These are phyloP conservation scores for Otus sunia DNA, from an alignment of 2,113 vertebrate genomes.

Conservation along the genomic window DNA sequence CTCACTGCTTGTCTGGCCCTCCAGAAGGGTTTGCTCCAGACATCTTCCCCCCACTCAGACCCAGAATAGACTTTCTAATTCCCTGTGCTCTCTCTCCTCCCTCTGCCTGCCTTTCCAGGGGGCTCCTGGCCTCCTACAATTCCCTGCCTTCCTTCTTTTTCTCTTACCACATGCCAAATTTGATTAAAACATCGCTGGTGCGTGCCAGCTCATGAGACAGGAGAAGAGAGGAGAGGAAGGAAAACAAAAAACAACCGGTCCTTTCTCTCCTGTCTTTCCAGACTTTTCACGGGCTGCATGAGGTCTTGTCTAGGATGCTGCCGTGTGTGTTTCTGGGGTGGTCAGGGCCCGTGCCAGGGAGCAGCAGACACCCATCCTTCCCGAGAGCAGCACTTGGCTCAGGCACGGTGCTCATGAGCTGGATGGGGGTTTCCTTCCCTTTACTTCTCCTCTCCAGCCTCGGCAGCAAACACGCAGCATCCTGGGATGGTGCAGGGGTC, in stretches of 20 bases:
- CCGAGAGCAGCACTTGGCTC: neutral
- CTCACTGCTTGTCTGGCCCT: neutral
- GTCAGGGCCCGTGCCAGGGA: neutral
- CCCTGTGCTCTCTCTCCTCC: neutral
- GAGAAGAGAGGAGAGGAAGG: neutral
- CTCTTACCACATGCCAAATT: neutral
- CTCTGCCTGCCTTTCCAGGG: neutral
- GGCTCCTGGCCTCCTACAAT: accelerated
- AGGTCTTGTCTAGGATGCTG: neutral
- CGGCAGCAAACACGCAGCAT: neutral
- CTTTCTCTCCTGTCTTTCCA: neutral
- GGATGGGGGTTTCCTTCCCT: neutral
- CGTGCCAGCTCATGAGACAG: neutral
- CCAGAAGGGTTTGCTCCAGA: neutral
- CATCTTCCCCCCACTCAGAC: neutral
- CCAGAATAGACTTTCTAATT: neutral
- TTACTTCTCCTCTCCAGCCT: neutral
- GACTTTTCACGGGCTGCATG: neutral
- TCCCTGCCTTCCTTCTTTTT: neutral
- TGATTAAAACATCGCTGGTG: neutral
- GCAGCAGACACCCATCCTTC: neutral
- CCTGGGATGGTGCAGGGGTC: neutral
- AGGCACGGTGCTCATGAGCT: neutral
- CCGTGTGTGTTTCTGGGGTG: accelerated
- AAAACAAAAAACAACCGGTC: neutral